A percentile compares a stretch with the other conserved stretches of the same genome.
Conservation (phyloP, 2,888 invertebrate species). For the Xestia sexstrigata region DNA sequence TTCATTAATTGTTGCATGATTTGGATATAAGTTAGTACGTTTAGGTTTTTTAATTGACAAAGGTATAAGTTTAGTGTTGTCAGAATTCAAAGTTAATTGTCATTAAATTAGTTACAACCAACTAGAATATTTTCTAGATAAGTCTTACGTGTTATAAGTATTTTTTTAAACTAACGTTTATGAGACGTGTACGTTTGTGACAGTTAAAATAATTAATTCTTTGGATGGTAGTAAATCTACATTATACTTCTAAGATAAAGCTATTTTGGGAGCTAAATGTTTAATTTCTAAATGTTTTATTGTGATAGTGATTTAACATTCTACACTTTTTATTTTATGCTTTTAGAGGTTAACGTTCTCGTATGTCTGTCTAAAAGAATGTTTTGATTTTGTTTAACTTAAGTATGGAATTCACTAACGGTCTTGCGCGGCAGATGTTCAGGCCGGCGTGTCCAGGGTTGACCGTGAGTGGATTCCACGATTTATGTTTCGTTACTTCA, state of each 20-base stretch:
- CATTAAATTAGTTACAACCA: neutral
- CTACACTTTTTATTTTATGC: constrained; percentile 26
- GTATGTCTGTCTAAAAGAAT: constrained; percentile 11
- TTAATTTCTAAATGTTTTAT: constrained; percentile 20
- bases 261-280: constrained; percentile 17
- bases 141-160: neutral
- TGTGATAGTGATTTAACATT: constrained; percentile 47
- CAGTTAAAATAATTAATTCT: constrained; percentile 17
- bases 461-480: constrained; percentile 10
- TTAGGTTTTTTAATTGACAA: constrained; percentile 32
- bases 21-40: constrained; percentile 14
- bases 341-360: neutral
- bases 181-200: constrained; percentile 2
- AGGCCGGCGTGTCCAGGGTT: neutral
- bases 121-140: neutral
- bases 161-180: neutral
- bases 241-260: constrained; percentile 29
- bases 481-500: constrained; percentile 1
- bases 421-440: neutral
- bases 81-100: constrained; percentile 4
- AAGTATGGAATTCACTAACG: constrained; percentile 6
- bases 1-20: constrained; percentile 37
- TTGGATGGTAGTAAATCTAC: neutral
- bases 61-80: constrained; percentile 30
- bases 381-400: constrained; percentile 15